Conservation (phyloP, 2,888 invertebrate genomes). For the Torymus texanus region DNA sequence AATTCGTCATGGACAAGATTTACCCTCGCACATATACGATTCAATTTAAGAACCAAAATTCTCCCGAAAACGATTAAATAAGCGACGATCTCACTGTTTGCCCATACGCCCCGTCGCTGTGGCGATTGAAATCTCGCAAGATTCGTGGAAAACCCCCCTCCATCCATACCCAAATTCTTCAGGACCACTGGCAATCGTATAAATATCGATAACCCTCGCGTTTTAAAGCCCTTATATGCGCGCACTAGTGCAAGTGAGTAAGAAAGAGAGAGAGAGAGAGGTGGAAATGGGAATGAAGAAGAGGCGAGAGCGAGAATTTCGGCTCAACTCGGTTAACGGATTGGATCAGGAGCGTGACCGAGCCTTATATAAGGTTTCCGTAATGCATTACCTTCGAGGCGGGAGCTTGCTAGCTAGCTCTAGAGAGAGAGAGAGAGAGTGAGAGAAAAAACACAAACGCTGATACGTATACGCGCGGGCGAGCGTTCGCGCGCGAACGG, state of each 20-base stretch:
- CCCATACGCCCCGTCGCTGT: too few species aligned
- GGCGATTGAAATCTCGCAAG: constrained; percentile 19
- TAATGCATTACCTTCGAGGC: constrained; percentile 68
- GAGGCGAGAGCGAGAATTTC: constrained; percentile 63
- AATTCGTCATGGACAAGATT: too few species aligned
- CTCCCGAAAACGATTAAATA: too few species aligned
- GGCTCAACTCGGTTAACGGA: constrained; percentile 69
- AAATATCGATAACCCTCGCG: constrained; percentile 41
- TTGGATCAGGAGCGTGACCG: constrained; percentile 66
- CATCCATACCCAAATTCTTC: constrained; percentile 6
- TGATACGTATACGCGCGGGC: constrained; percentile 9
- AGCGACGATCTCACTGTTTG: too few species aligned
- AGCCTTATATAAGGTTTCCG: constrained; percentile 70
- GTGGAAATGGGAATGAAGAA: constrained; percentile 61
- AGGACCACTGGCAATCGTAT: constrained; percentile 15
- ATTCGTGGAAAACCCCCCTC: background rate
- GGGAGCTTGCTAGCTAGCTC: constrained; percentile 7
- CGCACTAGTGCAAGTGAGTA: too few species aligned
- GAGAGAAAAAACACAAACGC: constrained; percentile 35
- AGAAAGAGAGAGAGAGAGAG: constrained; percentile 44
- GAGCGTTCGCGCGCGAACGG: constrained; percentile 28
- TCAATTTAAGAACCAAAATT: too few species aligned
- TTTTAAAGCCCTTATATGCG: background rate
- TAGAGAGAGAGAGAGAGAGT: constrained; percentile 43
- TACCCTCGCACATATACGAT: too few species aligned